A percentile compares a stretch with the other conserved stretches of the same genome.
These are phyloP conservation scores for Rhopalosiphum nymphaeae DNA, from an alignment of 2,888 invertebrate genomes.

Conservation along the genomic window DNA sequence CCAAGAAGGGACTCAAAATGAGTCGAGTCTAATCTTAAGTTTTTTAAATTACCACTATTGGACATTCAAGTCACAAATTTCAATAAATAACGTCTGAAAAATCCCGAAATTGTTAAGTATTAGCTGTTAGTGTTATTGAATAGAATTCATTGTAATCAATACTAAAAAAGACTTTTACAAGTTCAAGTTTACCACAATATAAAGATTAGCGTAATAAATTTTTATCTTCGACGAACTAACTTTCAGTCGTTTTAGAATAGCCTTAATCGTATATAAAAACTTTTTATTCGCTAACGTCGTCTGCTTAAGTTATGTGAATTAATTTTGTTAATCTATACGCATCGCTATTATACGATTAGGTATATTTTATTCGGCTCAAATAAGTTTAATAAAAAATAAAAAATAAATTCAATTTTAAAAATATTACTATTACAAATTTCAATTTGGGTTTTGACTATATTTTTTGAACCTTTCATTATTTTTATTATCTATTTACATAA, in stretches of 20 bases:
- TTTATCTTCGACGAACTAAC: neutral
- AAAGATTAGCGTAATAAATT: neutral
- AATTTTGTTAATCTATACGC: neutral
- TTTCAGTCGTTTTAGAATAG: neutral
- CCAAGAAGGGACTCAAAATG: no score
- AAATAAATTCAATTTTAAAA: neutral
- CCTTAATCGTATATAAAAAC: neutral
- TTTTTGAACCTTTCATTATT: neutral
- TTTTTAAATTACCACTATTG: no score
- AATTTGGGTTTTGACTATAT: neutral
- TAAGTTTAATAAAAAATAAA: neutral
- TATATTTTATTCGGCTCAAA: neutral
- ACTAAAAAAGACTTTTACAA: neutral
- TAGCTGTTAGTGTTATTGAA: neutral
- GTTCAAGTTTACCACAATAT: neutral
- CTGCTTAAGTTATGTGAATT: neutral
- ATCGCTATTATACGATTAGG: neutral
- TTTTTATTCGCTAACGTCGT: neutral
- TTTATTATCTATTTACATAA: neutral
- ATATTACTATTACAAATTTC: neutral
- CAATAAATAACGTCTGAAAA: no score
- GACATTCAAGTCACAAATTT: no score
- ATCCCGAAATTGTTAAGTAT: no score
- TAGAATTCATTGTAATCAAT: neutral
- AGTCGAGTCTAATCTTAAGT: no score